These are phyloP conservation scores for Noctua janthina DNA, from an alignment of 2,888 invertebrate species.

Conservation along the genomic window DNA sequence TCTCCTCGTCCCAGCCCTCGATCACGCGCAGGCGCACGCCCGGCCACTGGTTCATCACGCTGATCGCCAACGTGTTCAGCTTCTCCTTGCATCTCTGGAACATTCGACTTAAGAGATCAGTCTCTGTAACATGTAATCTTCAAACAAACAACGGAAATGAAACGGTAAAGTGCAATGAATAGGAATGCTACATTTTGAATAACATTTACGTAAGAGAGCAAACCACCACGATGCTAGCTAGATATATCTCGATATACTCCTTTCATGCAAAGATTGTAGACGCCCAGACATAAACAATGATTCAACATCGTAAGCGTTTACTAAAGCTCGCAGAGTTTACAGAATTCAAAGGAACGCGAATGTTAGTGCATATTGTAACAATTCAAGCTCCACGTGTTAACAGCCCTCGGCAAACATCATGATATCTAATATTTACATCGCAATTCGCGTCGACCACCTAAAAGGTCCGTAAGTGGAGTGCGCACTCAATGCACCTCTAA, in stretches of 20 bases:
- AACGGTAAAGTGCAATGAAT: not conserved
- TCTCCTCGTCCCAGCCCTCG: constrained; percentile 98
- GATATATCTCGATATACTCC: constrained; percentile 31
- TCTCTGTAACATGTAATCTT: constrained; percentile 11
- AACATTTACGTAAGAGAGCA: constrained; percentile 36
- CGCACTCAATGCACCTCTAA: constrained; percentile 64
- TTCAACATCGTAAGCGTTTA: constrained; percentile 60
- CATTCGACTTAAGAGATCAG: constrained; percentile 55
- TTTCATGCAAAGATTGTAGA: constrained; percentile 53
- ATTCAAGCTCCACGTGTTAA: constrained; percentile 54
- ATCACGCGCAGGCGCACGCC: constrained; percentile 97
- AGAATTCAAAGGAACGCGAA: constrained; percentile 50
- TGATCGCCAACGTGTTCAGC: constrained; percentile 97
- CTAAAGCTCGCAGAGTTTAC: constrained; percentile 51
- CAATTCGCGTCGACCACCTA: constrained; percentile 71
- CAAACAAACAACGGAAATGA: constrained; percentile 10
- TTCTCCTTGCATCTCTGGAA: constrained; percentile 99
- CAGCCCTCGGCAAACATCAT: constrained; percentile 62
- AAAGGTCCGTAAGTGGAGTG: constrained; percentile 71
- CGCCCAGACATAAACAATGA: constrained; percentile 68
- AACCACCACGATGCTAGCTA: constrained; percentile 15
- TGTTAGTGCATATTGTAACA: constrained; percentile 58
- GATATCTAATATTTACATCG: constrained; percentile 75
- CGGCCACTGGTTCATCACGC: constrained; percentile 99
- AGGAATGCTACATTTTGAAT: constrained; percentile 24